Evolutionary conservation across 1,140 invertebrate genomes (phyloP), one percentile per base, ranked within the genome.

Genomic region (Elysia chlorotica): DNA sequence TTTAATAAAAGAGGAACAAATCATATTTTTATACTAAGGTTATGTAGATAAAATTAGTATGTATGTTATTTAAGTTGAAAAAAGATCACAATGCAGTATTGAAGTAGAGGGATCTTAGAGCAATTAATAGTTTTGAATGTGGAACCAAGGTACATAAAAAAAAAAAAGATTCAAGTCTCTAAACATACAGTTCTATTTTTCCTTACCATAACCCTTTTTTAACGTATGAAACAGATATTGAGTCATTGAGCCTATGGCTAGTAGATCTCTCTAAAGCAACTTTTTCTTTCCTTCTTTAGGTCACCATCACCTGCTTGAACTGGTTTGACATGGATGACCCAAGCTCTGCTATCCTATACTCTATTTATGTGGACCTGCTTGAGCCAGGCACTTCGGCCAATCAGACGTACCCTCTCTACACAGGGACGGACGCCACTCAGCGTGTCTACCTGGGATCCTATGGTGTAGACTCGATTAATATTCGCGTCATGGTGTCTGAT

Each of bases 401-500:
- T 31, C 68, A n/a, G 41, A 76, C 35, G 21, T 77, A 80, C 54
- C 31, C 76, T n/a, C 59, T 81, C 37, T 83, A 83, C 56, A 76
- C 78, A 70, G 83, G 83, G 2, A 74, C 73, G 1, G 56, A 74
- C n/a, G 28, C 57, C 0, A 76, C 57, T 5, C 74, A 71, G 38
- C 25, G 71, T 36, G 61, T 83, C 10, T 81, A 78, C 65, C 25
- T 83, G 6, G 76, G 78, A 17, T 77, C 81, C 5, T 79, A 65
- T 57, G 68, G 78, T 17, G 74, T 69, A 0, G 62, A 71, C 0
- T 41, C 65, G 28, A 79, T 81, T n/a, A 62, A 69, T 17, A 37
- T 85, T 1, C 65, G 69, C 35, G 77, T 85, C 14, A 71, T 74
- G 66, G 82, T 83, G 1, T 54, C 78, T 28, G 81, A 84, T 78